Base-by-base conservation (phyloP, 1,140 invertebrate genomes). In the Laupala kohalensis region DNA sequence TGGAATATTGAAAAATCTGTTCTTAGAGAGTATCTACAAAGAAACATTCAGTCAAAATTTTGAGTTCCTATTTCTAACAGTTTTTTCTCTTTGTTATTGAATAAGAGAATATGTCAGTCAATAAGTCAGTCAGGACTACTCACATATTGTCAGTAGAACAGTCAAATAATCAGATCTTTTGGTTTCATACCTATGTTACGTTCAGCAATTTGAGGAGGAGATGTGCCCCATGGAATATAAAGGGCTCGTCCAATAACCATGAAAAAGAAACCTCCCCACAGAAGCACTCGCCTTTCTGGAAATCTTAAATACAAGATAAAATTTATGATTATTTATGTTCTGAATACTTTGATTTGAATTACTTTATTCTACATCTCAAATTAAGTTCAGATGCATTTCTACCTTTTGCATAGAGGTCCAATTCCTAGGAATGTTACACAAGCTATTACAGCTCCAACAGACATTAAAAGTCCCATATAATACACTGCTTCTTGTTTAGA, bases 401-500 rank as follows among this genome's bases (percentile, higher is more conserved):
- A 86, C 85, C 83, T 79, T 78, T 87, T 89, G 67, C 89, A 89
- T n/a, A 95, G 80, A 6, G 88, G 86, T 65, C 84, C 84, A 71
- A 94, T 90, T 19, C 86, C 81, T 19, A 86, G 80, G 77, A 95
- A 95, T 2, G 90, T 88, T 12, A 85, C 76, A 72, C 91, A 89
- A 4, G 92, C 89, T 37, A 93, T 79, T 25, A 93, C 75, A 3
- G 89, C 92, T 29, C 92, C 92, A 27, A 87, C 84, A 37, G 88
- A 89, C 85, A 95, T 89, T 69, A 94, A 81, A 15, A 93, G 83
- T 25, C 93, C 93, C 85, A 93, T 90, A 78, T 94, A 91, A 76
- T 88, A 85, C 0, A 95, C 81, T 6, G 93, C 88, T 77, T 92
- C 83, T 25, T 83, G 78, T 79, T 92, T 90, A 29, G 86, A 87